Percentiles rank a stretch among this genome's conserved stretches.
Conservation (phyloP, 2,888 invertebrate genomes). For the Phyto melanocephala region DNA sequence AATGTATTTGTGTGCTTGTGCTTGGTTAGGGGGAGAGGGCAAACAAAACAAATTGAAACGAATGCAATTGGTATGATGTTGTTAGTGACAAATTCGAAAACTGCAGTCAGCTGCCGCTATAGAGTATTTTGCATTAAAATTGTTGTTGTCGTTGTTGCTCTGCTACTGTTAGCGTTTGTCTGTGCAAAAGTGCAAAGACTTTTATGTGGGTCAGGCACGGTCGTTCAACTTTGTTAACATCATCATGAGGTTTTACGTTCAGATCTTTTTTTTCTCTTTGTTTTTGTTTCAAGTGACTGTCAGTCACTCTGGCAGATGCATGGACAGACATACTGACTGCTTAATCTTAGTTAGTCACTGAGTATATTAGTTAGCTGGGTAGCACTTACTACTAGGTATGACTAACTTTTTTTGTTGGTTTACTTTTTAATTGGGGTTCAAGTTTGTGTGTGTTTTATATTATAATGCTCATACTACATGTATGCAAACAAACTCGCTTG, state of each 20-base stretch:
- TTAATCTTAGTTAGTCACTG: constrained; percentile 40
- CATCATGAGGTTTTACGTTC: not conserved
- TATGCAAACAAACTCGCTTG: not conserved
- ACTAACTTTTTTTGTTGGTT: not conserved
- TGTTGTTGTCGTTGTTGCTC: constrained; percentile 53
- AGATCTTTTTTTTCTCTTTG: no score
- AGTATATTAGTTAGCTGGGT: constrained; percentile 4
- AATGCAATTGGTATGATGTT: constrained; percentile 18
- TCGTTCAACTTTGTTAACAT: constrained; percentile 75
- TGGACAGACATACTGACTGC: constrained; percentile 23
- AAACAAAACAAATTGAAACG: constrained; percentile 8
- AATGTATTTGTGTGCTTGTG: constrained; percentile 54
- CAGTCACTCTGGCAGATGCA: not conserved
- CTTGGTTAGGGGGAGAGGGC: constrained; percentile 25
- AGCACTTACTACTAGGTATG: not conserved
- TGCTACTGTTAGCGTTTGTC: constrained; percentile 17
- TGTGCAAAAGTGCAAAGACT: constrained; percentile 81
- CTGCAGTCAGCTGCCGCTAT: constrained; percentile 54
- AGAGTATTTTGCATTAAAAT: constrained; percentile 43
- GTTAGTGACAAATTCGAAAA: constrained; percentile 54
- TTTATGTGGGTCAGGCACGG: constrained; percentile 85
- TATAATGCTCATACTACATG: not conserved
- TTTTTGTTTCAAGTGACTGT: constrained; percentile 1
- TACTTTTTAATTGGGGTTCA: not conserved
- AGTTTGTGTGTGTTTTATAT: constrained; percentile 11